phyloP scores from a whole-genome alignment of 2,113 vertebrate genomes.

The Procapra przewalskii region DNA sequence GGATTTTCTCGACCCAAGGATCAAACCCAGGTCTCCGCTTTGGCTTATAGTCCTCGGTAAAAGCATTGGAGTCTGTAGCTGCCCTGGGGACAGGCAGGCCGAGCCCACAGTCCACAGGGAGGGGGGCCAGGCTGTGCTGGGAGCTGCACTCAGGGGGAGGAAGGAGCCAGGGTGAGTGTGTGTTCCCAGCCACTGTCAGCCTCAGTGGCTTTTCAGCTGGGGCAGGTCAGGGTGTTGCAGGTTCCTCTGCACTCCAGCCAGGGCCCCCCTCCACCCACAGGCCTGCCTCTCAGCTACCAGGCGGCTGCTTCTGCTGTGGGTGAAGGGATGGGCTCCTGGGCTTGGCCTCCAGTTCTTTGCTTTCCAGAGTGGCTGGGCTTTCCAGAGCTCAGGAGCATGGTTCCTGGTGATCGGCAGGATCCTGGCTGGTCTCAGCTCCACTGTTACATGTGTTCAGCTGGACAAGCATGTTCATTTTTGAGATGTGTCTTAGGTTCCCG shows the following conservation, averaged over 20 bases:
- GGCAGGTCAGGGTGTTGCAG: not conserved
- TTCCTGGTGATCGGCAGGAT: not conserved
- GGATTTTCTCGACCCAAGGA: too few relatives aligned
- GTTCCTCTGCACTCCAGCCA: accelerated
- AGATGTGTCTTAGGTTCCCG: not conserved
- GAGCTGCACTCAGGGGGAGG: not conserved
- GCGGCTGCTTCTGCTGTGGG: not conserved
- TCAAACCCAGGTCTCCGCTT: not conserved
- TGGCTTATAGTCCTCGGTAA: not conserved
- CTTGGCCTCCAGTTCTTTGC: not conserved
- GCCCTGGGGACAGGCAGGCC: not conserved
- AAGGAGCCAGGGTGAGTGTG: not conserved
- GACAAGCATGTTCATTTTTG: not conserved
- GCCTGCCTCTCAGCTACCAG: not conserved
- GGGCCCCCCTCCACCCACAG: not conserved
- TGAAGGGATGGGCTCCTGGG: not conserved
- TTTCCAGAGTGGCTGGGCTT: not conserved
- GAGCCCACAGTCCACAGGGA: not conserved
- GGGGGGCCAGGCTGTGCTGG: too few relatives aligned
- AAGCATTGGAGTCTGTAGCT: not conserved
- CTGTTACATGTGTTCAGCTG: too few relatives aligned
- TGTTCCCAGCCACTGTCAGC: not conserved
- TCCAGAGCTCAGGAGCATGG: not conserved
- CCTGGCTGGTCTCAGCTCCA: not conserved
- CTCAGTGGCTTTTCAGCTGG: not conserved